These are phyloP conservation scores for Osedax fenrisi DNA, from an alignment of 2,888 invertebrate species.

Conservation along the genomic window DNA sequence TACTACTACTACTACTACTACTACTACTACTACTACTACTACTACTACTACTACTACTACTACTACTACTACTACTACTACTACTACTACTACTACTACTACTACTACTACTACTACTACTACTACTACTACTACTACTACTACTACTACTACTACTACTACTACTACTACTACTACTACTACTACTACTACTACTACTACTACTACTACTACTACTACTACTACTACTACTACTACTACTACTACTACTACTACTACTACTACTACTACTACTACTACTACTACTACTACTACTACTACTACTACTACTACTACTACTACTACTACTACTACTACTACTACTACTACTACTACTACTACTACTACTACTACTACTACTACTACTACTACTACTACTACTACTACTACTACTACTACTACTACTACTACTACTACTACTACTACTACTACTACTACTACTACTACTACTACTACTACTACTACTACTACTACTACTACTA, in stretches of 20 bases:
- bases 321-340: slow-evolving; percentile 11
- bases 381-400: slow-evolving; percentile 11
- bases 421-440: slow-evolving; percentile 8
- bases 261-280: slow-evolving; percentile 11
- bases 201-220: slow-evolving; percentile 12
- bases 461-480: slow-evolving; percentile 10
- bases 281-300: slow-evolving; percentile 10
- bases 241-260: slow-evolving; percentile 8
- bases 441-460: slow-evolving; percentile 11
- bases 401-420: slow-evolving; percentile 10
- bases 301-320: slow-evolving; percentile 8
- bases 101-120: slow-evolving; percentile 10
- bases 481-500: slow-evolving; percentile 11
- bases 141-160: not conserved
- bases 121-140: not conserved
- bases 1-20: slow-evolving; percentile 8
- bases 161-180: slow-evolving; percentile 10
- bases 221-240: slow-evolving; percentile 7
- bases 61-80: slow-evolving; percentile 8
- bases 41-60: slow-evolving; percentile 10
- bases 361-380: slow-evolving; percentile 8
- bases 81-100: slow-evolving; percentile 11
- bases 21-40: slow-evolving; percentile 11
- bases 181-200: slow-evolving; percentile 8
- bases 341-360: slow-evolving; percentile 10